Evolutionary conservation across 2,888 invertebrate species (phyloP).

Genomic region (Dione vanillae): DNA sequence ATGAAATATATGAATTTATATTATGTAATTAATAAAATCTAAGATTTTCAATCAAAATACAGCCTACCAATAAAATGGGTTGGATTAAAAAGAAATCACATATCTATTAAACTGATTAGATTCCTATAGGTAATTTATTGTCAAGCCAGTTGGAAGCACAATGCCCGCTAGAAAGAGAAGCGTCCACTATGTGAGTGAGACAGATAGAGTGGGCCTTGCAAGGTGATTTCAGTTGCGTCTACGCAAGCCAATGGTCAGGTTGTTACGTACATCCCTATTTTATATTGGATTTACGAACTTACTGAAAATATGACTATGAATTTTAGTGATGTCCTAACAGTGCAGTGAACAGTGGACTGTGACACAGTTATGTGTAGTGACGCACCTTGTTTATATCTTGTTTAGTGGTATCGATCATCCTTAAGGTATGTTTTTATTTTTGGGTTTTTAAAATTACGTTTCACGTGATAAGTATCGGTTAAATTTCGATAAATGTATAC

Average conservation of each 20-base stretch:
- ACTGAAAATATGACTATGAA: constrained; percentile 27
- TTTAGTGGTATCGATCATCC: constrained; percentile 16
- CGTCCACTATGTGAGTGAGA: constrained; percentile 65
- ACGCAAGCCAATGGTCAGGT: constrained; percentile 80
- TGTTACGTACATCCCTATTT: constrained; percentile 70
- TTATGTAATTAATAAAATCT: not conserved
- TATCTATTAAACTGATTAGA: constrained; percentile 83
- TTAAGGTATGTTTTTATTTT: constrained; percentile 22
- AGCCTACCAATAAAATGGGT: constrained; percentile 58
- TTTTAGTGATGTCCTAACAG: constrained; percentile 29
- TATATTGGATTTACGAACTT: constrained; percentile 48
- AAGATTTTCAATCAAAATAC: constrained; percentile 30
- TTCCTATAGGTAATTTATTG: constrained; percentile 83
- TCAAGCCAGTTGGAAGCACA: constrained; percentile 76
- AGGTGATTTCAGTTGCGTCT: constrained; percentile 84
- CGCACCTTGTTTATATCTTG: constrained; percentile 11
- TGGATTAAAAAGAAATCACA: constrained; percentile 72
- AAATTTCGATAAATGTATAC: not conserved
- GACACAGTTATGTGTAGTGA: constrained; percentile 28
- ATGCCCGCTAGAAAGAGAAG: constrained; percentile 78
- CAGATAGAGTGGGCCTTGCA: constrained; percentile 81
- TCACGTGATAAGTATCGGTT: constrained; percentile 1
- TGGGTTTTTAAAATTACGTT: constrained; percentile 5
- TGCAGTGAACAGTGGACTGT: constrained; percentile 48
- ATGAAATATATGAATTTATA: not conserved